Evolutionary conservation across 2,113 vertebrate genomes (phyloP).

Genomic region (Onychostruthus taczanowskii): DNA sequence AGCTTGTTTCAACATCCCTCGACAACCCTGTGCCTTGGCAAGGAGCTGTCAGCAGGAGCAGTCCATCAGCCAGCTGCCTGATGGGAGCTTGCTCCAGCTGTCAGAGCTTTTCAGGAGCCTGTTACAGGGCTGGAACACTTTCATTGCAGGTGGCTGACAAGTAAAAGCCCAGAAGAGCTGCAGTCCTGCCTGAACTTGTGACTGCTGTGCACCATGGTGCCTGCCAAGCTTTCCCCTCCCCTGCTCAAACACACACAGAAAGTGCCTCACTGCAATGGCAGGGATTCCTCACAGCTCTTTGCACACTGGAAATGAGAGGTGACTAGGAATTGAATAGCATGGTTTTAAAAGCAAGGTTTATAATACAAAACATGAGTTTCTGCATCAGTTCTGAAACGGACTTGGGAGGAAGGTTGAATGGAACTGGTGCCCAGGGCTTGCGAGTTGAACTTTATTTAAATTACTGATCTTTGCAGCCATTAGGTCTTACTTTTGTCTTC

Average conservation of each 20-base stretch:
- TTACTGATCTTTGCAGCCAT: not conserved
- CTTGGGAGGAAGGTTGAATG: not conserved
- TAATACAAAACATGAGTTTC: not conserved
- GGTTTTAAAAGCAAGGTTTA: not conserved
- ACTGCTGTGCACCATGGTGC: fast-evolving
- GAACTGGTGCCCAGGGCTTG: not conserved
- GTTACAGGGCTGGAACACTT: not conserved
- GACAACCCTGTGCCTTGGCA: fast-evolving
- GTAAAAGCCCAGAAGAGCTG: not conserved
- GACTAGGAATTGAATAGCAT: not conserved
- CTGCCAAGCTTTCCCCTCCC: not conserved
- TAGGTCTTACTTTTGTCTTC: not conserved
- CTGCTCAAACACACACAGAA: not conserved
- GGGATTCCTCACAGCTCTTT: not conserved
- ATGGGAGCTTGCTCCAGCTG: not conserved
- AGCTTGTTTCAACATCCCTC: not conserved
- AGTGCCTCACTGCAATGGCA: not conserved
- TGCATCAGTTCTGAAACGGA: not conserved
- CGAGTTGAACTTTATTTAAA: not conserved
- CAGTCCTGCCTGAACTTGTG: not conserved
- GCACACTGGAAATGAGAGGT: not conserved
- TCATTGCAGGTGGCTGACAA: not conserved
- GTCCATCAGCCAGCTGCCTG: not conserved
- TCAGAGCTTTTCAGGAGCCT: not conserved
- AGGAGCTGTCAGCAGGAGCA: not conserved